A percentile compares a stretch with the other conserved stretches of the same genome.
Conservation (phyloP, 2,888 invertebrate genomes). For the Euzetes globulus region DNA sequence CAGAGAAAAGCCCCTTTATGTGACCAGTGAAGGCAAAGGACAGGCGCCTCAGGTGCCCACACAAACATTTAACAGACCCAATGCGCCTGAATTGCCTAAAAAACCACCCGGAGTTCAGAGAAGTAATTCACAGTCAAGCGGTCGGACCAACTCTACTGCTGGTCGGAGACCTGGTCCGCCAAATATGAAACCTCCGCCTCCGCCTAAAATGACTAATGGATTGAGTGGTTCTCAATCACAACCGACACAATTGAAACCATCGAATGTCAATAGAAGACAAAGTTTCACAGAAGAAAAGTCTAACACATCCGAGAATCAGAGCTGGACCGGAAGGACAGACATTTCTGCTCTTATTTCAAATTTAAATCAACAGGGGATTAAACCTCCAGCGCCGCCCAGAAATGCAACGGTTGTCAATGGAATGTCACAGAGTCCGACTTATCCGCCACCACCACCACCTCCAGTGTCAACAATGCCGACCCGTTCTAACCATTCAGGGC, state of each 20-base stretch:
- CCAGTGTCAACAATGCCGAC: conserved; percentile 35
- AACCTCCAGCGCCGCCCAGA: conserved; percentile 31
- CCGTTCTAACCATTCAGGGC: conserved; percentile 37
- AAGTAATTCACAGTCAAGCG: conserved; percentile 28
- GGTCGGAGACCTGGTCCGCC: conserved; percentile 5
- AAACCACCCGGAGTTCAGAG: conserved; percentile 46
- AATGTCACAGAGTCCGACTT: neutral
- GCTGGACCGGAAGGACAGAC: neutral
- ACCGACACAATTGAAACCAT: neutral
- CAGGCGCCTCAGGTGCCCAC: conserved; percentile 24
- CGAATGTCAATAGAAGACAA: conserved; percentile 11
- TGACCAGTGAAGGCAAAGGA: conserved; percentile 30
- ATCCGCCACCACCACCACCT: conserved; percentile 33
- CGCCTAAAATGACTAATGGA: conserved; percentile 24
- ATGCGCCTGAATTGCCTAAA: conserved; percentile 44
- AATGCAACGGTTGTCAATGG: conserved; percentile 11
- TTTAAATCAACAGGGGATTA: conserved; percentile 7
- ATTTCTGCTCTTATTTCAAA: conserved; percentile 2
- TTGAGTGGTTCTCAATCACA: neutral
- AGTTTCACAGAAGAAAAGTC: conserved; percentile 7
- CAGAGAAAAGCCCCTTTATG: neutral
- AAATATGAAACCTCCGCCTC: conserved; percentile 33
- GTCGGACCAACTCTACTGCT: neutral
- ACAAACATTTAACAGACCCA: neutral
- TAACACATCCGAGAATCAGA: neutral